phyloP scores from a whole-genome alignment of 2,113 vertebrate genomes.

The Acanthochromis polyacanthus region DNA sequence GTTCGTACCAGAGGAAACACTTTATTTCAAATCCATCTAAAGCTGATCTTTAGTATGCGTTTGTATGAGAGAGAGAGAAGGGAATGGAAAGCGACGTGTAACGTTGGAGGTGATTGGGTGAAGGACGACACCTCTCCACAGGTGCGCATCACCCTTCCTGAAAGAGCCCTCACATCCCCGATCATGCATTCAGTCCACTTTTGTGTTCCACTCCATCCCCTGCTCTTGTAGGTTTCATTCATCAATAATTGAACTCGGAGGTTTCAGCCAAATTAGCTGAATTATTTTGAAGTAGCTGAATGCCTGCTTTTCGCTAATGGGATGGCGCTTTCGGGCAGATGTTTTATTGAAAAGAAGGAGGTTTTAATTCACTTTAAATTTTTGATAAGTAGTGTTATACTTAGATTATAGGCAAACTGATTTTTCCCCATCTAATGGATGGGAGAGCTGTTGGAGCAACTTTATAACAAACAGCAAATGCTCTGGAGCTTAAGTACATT shows the following conservation, averaged over 20 bases:
- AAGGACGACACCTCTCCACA: slow-evolving; percentile 49
- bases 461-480: slow-evolving; percentile 59
- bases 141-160: slow-evolving; percentile 13
- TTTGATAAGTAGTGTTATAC: slow-evolving; percentile 73
- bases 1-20: slow-evolving; percentile 22
- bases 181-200: slow-evolving; percentile 61
- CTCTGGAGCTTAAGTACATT: slow-evolving; percentile 54
- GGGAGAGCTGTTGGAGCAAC: slow-evolving; percentile 53
- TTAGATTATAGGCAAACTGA: slow-evolving; percentile 70
- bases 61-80: slow-evolving; percentile 1
- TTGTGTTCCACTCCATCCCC: slow-evolving; percentile 36
- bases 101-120: slow-evolving; percentile 35
- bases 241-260: slow-evolving; percentile 71
- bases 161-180: slow-evolving; percentile 47
- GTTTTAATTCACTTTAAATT: slow-evolving; percentile 73
- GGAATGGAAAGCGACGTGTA: slow-evolving; percentile 31
- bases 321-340: slow-evolving; percentile 64
- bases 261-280: slow-evolving; percentile 69
- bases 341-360: slow-evolving; percentile 76
- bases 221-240: slow-evolving; percentile 45
- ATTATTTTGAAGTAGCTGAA: slow-evolving; percentile 73
- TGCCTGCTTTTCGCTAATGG: slow-evolving; percentile 64
- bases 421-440: slow-evolving; percentile 55
- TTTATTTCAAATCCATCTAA: slow-evolving; percentile 17
- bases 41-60: slow-evolving; percentile 17